These are phyloP conservation scores for Branchellion lobata DNA, from an alignment of 2,888 invertebrate species.

Conservation along the genomic window DNA sequence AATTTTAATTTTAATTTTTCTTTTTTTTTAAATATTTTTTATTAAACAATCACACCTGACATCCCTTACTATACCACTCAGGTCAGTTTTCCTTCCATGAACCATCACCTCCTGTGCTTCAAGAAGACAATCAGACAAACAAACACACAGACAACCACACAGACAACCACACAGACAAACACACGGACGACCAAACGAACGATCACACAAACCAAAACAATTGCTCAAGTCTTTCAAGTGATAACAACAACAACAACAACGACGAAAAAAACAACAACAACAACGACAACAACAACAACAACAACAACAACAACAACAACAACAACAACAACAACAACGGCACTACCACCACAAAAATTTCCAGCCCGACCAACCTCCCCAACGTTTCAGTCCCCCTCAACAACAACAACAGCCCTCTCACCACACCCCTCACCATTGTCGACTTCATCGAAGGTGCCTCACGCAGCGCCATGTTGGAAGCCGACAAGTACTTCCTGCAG, in stretches of 20 bases:
- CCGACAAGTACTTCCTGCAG: conserved; percentile 35
- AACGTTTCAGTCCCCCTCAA: background rate
- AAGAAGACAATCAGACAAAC: background rate
- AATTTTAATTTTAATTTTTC: too few relatives aligned
- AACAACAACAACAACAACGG: too few relatives aligned
- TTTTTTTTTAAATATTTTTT: too few relatives aligned
- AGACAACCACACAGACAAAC: background rate
- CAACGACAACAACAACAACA: too few relatives aligned
- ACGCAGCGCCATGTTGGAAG: background rate
- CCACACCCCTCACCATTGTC: background rate
- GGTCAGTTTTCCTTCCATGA: conserved; percentile 38
- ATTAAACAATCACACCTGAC: too few relatives aligned
- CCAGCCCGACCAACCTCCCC: too few relatives aligned
- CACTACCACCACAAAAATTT: too few relatives aligned
- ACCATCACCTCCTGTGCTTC: conserved; percentile 20
- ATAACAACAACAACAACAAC: too few relatives aligned
- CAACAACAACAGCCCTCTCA: background rate
- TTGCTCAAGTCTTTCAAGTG: too few relatives aligned
- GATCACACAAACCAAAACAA: background rate
- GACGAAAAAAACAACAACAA: too few relatives aligned
- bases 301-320: too few relatives aligned
- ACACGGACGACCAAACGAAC: background rate
- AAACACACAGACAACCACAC: background rate
- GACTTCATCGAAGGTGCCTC: conserved; percentile 34
- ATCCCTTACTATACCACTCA: too few relatives aligned